Evolutionary conservation across 2,888 invertebrate genomes (phyloP), one percentile per base, ranked within the genome.

Genomic region (Diaprepes abbreviatus): DNA sequence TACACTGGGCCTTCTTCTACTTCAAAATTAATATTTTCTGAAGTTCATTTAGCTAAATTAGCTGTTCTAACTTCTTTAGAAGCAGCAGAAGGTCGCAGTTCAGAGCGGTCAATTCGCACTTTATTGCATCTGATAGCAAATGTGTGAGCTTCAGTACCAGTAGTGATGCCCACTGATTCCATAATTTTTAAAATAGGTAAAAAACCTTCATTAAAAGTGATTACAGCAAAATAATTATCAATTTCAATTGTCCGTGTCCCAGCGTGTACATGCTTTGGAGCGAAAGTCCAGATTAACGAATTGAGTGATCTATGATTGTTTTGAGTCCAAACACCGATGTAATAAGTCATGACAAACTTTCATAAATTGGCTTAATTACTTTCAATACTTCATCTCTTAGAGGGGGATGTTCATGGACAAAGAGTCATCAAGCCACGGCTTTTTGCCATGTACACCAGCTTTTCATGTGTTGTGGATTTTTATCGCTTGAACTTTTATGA

Each of bases 221-320:
- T 7, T 14, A 19, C 48, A 2, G 48, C 48, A 5, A 48, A 3
- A n/a, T 19, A 48, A 48, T 12, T 48, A 1, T 17, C 19, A 48
- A 48, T 48, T 48, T 48, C 48, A 19, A 17, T 48, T 10, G 48
- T 48, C 19, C 7, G 3, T 2, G 48, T 6, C 19, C 48, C 48
- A 5, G 19, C 48, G 5, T 48, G 48, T 7, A 17, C 19, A 10
- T 48, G 19, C 21, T 48, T 48, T 3, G 21, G 48, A 19, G 21
- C 48, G 19, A 48, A 48, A 48, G 48, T 48, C 17, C 17, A 48
- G 10, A 48, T 48, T 16, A 48, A 48, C 5, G 48, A 48, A 48
- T 48, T 48, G 3, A 19, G 9, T 1, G 17, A 19, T 19, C 19
- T 19, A 19, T 48, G 17, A 19, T 48, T 48, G 5, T 48, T 48